Conservation (phyloP, 2,113 vertebrate species). For the Megaceryle torquata region DNA sequence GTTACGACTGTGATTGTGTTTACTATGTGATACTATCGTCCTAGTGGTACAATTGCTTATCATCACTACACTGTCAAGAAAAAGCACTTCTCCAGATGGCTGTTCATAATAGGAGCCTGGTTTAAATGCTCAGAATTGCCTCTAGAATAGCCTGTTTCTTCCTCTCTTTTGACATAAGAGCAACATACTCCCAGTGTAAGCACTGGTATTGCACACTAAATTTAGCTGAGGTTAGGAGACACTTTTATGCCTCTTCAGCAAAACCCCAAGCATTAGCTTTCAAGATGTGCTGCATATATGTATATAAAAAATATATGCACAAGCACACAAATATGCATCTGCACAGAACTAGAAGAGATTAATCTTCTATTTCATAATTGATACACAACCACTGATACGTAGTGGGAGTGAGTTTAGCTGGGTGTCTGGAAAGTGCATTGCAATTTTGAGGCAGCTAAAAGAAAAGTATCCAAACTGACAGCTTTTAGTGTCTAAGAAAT, state of each 20-base stretch:
- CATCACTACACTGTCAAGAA: fast-evolving
- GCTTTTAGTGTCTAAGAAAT: neutral
- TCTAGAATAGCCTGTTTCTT: neutral
- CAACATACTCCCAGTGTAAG: neutral
- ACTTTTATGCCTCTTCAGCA: neutral
- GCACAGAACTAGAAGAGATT: neutral
- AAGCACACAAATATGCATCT: neutral
- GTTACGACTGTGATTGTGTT: neutral
- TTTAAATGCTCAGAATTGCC: neutral
- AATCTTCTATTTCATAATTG: neutral
- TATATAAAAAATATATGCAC: neutral
- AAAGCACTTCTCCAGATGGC: neutral
- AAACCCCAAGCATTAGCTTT: neutral
- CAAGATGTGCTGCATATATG: neutral
- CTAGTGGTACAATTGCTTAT: neutral
- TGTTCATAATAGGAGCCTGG: neutral
- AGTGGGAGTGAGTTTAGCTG: neutral
- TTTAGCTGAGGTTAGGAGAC: neutral
- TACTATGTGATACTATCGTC: neutral
- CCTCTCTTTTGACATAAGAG: neutral
- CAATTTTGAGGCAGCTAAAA: neutral
- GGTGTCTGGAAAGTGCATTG: neutral
- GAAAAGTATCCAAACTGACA: neutral
- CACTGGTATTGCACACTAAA: neutral
- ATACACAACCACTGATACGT: neutral